phyloP scores from a whole-genome alignment of 2,888 invertebrate genomes.

The Mythimna vitellina region DNA sequence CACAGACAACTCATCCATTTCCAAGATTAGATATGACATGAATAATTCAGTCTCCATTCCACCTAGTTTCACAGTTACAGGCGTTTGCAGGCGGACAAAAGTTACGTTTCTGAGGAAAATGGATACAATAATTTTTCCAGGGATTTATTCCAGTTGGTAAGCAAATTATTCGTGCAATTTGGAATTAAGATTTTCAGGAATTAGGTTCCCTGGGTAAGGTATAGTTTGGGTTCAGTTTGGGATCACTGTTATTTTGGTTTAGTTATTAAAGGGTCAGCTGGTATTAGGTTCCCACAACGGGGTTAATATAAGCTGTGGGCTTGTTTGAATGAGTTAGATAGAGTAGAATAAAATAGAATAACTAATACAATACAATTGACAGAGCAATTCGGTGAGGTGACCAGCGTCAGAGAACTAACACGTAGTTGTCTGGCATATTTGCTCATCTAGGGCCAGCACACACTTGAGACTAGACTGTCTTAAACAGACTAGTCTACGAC shows the following conservation, averaged over 20 bases:
- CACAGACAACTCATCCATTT: constrained; percentile 58
- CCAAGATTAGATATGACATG: constrained; percentile 66
- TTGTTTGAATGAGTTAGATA: too few species aligned
- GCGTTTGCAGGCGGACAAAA: constrained; percentile 58
- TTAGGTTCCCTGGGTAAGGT: constrained; percentile 18
- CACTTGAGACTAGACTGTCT: too few species aligned
- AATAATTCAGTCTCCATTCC: constrained; percentile 73
- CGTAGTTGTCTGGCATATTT: too few species aligned
- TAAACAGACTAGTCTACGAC: too few species aligned
- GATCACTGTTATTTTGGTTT: constrained; percentile 5
- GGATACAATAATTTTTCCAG: constrained; percentile 61
- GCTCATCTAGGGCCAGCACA: too few species aligned
- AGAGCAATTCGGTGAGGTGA: too few species aligned
- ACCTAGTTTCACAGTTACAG: constrained; percentile 67
- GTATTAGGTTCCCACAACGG: not conserved
- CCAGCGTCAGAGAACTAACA: too few species aligned
- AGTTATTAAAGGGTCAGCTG: not conserved
- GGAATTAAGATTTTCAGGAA: constrained; percentile 48
- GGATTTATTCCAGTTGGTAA: constrained; percentile 55
- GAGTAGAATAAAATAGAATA: too few species aligned
- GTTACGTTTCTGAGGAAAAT: constrained; percentile 60
- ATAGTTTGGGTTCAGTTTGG: constrained; percentile 24
- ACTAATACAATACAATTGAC: too few species aligned
- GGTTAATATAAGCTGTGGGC: too few species aligned
- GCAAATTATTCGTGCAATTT: constrained; percentile 58